phyloP scores from a whole-genome alignment of 2,113 vertebrate species.

The Chamaea fasciata region DNA sequence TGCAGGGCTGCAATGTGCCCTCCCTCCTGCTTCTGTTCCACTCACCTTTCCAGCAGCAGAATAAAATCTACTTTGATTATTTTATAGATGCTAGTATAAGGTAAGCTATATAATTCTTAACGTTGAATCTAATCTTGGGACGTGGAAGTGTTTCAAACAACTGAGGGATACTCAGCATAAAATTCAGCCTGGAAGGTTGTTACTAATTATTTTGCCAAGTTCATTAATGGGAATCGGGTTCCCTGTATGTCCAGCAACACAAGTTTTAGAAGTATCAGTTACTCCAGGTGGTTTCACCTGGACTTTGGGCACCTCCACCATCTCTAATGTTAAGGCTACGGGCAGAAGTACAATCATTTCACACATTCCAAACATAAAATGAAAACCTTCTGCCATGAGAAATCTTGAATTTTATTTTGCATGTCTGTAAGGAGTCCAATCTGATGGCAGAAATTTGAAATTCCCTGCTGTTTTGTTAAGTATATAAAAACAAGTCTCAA shows the following conservation, averaged over 20 bases:
- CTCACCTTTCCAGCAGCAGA: background rate
- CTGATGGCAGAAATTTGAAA: slow-evolving; percentile 20
- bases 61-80: background rate
- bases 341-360: background rate
- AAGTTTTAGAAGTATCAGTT: background rate
- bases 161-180: background rate
- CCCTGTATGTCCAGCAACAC: background rate
- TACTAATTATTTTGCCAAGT: background rate
- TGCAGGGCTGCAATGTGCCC: background rate
- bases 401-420: background rate
- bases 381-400: background rate
- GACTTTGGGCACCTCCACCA: background rate
- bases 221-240: background rate
- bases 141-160: background rate
- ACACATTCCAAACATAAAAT: background rate
- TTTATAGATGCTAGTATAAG: background rate
- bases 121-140: accelerated
- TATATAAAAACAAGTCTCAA: background rate
- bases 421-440: background rate
- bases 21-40: background rate
- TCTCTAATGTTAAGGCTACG: background rate
- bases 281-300: background rate
- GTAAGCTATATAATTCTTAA: background rate
- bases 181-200: background rate
- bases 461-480: background rate